A percentile compares a stretch with the other conserved stretches of the same genome.
These are phyloP conservation scores for Mycetomoellerius zeteki DNA, from an alignment of 1,140 invertebrate species.

Conservation along the genomic window DNA sequence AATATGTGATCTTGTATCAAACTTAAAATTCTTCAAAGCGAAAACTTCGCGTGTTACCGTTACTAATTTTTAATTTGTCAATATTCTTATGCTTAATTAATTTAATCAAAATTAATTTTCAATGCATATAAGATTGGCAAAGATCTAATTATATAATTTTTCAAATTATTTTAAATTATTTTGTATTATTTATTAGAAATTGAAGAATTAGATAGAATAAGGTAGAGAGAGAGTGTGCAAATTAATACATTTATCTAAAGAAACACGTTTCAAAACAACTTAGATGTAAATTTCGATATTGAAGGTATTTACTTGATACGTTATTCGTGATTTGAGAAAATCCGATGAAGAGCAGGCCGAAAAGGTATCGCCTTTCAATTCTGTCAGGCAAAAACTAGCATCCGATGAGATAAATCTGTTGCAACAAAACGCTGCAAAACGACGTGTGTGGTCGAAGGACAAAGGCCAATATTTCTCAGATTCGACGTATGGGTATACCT, in stretches of 20 bases:
- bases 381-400: conserved; percentile 17
- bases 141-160: neutral
- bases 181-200: neutral
- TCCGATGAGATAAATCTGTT: conserved; percentile 35
- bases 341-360: neutral
- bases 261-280: neutral
- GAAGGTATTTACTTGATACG: neutral
- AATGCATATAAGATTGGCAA: neutral
- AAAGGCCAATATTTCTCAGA: neutral
- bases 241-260: neutral
- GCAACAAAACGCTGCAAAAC: neutral
- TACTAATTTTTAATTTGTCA: neutral
- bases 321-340: neutral
- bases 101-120: neutral
- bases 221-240: neutral
- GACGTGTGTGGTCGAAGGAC: neutral
- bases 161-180: neutral
- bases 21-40: neutral
- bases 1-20: neutral
- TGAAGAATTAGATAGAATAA: neutral
- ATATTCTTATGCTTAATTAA: neutral
- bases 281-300: neutral
- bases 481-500: neutral
- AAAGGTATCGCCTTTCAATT: conserved; percentile 18
- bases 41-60: neutral